Base-by-base conservation (phyloP, 1,140 invertebrate genomes). In the Lanistes nyassanus region DNA sequence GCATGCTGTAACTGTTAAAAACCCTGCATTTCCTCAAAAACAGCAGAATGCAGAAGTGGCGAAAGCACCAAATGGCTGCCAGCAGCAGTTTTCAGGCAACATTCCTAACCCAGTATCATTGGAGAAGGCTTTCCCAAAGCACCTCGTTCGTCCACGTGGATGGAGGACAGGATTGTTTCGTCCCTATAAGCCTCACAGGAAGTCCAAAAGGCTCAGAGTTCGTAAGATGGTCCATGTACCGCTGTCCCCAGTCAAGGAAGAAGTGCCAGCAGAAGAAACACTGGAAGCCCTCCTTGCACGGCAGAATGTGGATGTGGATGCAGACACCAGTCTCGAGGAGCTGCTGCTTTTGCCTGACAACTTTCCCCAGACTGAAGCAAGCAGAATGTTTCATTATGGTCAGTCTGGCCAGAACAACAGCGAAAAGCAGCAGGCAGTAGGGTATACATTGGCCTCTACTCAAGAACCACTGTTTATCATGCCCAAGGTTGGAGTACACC, bases 161-260 rank as follows among this genome's bases (percentile, higher is more conserved):
- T 47, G 19, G 9, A 47, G 42, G 42, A 47, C 42, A 47, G 42
- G 42, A 47, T 47, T 47, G 42, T 47, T 47, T 16, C 42, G 42
- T 13, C 42, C 42, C 9, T 16, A 47, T 47, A 47, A 47, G 42
- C 42, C 42, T 47, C 42, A 3, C 42, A 47, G 42, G 19, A 47
- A 47, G 42, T 47, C 42, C 42, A 47, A 47, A 47, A 9, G 42
- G 2, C 19, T 47, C 9, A 47, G 42, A 47, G 42, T 47, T 47
- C 42, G n/a, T 34, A 75, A 72, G 37, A 67, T 34, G 37, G 58
- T 29, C 13, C 68, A 31, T 7, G 26, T 53, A 23, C 68, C 68
- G 0, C 31, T 78, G 34, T 78, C 77, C 3, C 77, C 77, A 56
- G 77, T 78, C 1, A 75, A 37, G 37, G 77, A 78, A 29, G 77